Base-by-base conservation (phyloP, 2,113 vertebrate species). In the Tonatia bakeri region DNA sequence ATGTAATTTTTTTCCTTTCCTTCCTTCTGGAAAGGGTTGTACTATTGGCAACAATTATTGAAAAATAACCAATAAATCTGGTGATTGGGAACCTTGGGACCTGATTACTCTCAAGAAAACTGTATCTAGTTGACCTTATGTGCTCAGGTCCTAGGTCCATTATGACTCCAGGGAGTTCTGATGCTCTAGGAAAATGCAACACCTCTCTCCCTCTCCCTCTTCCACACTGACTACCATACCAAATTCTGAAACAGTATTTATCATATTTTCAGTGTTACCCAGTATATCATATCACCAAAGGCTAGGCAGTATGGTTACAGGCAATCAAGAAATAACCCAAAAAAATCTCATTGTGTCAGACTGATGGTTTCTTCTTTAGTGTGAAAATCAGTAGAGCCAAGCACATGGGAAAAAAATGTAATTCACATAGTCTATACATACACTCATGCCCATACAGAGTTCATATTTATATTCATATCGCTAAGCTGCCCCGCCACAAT, bases 381-480 rank as follows among this genome's bases (percentile, higher is more conserved):
- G 13, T 72, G 47, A 94, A 92, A 95, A 88, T 80, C 33, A 86
- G n/a, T 40, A 87, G 19, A 54, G 33, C 5, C 70, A 85, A 61
- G 36, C 40, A 76, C 80, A 70, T 24, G 50, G 26, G n/a, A 17
- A 50, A 17, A 77, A 93, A 59, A 95, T 45, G n/a, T 40, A 64
- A n/a, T 67, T 20, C 22, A 2, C 20, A 64, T 85, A 81, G 59
- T 82, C 19, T 91, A 10, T 75, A 31, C 43, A 38, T 12, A 38
- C 3, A 77, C 28, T 82, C 15, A 90, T 9, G 26, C n/a, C 80
- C 26, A 70, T 72, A 19, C 10, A 24, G 19, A 96, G 59, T 70
- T 92, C 54, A 67, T 76, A 65, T 83, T 92, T 91, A 47, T 75
- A 76, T 84, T 69, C 24, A 31, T 69, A 87, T 92, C 79, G 95